A percentile compares a stretch with the other conserved stretches of the same genome.
These are phyloP conservation scores for Epinephelus coioides DNA, from an alignment of 2,797 vertebrate species.

Conservation along the genomic window DNA sequence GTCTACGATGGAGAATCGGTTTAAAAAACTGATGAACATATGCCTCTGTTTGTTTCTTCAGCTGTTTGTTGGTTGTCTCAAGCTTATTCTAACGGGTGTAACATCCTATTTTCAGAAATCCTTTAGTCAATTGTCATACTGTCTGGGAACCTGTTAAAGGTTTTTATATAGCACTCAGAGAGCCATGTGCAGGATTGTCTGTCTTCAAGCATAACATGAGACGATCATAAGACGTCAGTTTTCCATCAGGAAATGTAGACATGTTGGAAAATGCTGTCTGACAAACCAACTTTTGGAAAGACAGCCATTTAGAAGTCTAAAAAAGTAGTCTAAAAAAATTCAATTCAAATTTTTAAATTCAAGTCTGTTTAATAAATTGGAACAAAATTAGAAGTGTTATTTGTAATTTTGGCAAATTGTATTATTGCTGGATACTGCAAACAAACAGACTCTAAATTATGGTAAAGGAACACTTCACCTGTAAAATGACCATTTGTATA, in stretches of 20 bases:
- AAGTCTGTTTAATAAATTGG: not conserved
- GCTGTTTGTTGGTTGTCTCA: conserved; percentile 47
- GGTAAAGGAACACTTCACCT: not conserved
- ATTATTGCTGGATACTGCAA: no score
- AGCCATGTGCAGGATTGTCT: conserved; percentile 13
- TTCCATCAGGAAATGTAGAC: not conserved
- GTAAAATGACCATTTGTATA: no score
- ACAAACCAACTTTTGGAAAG: not conserved
- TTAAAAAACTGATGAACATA: conserved; percentile 56
- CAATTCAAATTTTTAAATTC: not conserved
- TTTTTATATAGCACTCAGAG: conserved; percentile 1
- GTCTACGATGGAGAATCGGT: conserved; percentile 51
- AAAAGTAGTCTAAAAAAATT: no score
- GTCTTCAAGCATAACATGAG: conserved; percentile 6
- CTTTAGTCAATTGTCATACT: conserved; percentile 38
- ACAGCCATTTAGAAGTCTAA: no score
- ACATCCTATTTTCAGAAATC: conserved; percentile 34
- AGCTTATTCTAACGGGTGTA: conserved; percentile 36
- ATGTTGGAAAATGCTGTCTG: conserved; percentile 1
- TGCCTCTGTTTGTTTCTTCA: conserved; percentile 56
- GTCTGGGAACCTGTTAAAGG: conserved; percentile 27
- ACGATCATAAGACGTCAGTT: conserved; percentile 12
- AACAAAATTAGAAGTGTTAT: not conserved
- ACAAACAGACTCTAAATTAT: not conserved
- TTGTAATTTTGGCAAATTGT: not conserved